These are phyloP conservation scores for Belgica antarctica DNA, from an alignment of 2,888 invertebrate species.

Conservation along the genomic window DNA sequence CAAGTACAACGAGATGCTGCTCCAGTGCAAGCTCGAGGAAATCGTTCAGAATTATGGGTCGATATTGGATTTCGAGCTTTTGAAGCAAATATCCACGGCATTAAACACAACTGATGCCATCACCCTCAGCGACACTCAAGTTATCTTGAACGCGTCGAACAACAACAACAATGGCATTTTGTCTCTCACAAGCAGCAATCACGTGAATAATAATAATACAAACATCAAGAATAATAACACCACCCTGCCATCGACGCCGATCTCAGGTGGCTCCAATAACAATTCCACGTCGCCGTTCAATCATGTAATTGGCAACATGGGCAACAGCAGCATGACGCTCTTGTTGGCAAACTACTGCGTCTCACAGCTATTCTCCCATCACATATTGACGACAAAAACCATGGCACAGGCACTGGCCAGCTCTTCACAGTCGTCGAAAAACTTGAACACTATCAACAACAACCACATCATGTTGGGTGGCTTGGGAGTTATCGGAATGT, in stretches of 20 bases:
- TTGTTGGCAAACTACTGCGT: conserved; percentile 75
- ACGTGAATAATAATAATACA: conserved; percentile 31
- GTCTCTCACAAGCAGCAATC: conserved; percentile 16
- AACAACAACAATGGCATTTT: conserved; percentile 3
- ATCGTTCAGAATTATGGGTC: conserved; percentile 65
- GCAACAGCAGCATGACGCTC: conserved; percentile 66
- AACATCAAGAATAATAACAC: conserved; percentile 27
- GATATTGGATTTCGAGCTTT: conserved; percentile 65
- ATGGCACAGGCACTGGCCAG: conserved; percentile 34
- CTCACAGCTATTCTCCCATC: conserved; percentile 68
- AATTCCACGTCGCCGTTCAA: conserved; percentile 49
- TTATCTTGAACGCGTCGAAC: conserved; percentile 27
- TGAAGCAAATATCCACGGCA: conserved; percentile 65
- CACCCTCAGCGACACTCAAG: conserved; percentile 45
- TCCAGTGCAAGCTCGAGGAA: conserved; percentile 70
- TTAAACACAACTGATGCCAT: conserved; percentile 58
- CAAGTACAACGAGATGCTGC: conserved; percentile 69
- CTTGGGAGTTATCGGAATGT: not conserved
- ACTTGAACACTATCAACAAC: conserved; percentile 10
- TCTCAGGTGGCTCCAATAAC: conserved; percentile 16
- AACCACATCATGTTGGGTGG: not conserved
- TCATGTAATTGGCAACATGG: conserved; percentile 49
- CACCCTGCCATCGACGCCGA: conserved; percentile 7
- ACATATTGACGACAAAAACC: conserved; percentile 55
- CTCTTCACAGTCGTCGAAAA: conserved; percentile 17